Evolutionary conservation across 2,888 invertebrate genomes (phyloP), one percentile per base, ranked within the genome.

Genomic region (Drosophila ochracea): DNA sequence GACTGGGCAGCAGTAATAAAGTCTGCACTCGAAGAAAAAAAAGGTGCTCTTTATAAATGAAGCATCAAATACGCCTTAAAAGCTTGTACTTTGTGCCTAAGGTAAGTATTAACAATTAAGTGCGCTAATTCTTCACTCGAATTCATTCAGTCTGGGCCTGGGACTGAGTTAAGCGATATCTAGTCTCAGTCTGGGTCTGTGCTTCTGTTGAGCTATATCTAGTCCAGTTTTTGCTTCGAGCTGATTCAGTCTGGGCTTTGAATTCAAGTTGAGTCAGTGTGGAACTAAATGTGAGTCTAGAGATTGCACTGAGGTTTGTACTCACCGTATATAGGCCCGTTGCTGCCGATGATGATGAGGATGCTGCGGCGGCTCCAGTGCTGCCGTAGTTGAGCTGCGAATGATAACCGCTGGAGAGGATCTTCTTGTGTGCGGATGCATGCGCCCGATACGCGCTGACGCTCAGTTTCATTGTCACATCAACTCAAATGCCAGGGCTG

Each of bases 381-480:
- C 96, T 96, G 72, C 96, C 97, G 95, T 97, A 97, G 93, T 96
- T 96, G 90, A 95, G 94, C 93, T 95, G 95, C 93, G 96, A 95
- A 91, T 96, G 96, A 94, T 96, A 96, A 91, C 96, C 97, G 91
- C 96, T 95, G 87, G 96, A 96, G 92, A 97, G 95, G 92, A 97
- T 97, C 94, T 97, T 97, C 94, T 97, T 97, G 94, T 97, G 97
- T 93, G 97, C 97, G 83, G 97, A 97, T 93, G 97, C 97, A 94
- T 97, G 97, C 92, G 97, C 97, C 93, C 97, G 95, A 93, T 97
- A 97, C 91, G 97, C 97, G 91, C 97, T 97, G 91, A 97, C 97
- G 94, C 97, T 97, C 92, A 97, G 94, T 95, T 97, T 97, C 97
- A 97, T 97, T 91, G 83, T 88, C 80, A 80, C 91, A 84, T 84